A percentile compares a stretch with the other conserved stretches of the same genome.
phyloP scores from a whole-genome alignment of 1,140 invertebrate species.

The Homalodisca vitripennis region DNA sequence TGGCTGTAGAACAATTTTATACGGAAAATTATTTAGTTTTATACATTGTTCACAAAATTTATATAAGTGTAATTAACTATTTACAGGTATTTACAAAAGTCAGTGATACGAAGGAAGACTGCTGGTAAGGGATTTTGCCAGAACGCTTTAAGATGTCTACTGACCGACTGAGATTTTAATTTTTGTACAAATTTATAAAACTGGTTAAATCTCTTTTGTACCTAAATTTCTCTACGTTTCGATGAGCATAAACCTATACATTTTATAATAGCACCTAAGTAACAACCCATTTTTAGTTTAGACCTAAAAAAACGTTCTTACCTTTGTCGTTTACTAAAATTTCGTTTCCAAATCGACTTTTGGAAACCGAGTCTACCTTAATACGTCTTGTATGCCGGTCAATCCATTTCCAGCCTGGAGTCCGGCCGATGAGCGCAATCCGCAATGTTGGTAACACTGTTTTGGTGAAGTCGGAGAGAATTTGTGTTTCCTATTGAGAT shows the following conservation, averaged over 20 bases:
- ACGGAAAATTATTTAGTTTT: conserved; percentile 2
- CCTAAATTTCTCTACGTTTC: conserved; percentile 13
- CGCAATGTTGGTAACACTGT: no score
- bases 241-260: conserved; percentile 13
- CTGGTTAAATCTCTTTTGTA: conserved; percentile 9
- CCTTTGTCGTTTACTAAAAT: no score
- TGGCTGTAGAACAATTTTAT: conserved; percentile 16
- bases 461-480: no score
- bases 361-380: no score
- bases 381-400: no score
- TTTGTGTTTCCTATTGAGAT: no score
- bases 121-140: conserved; percentile 13
- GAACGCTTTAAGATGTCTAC: neutral
- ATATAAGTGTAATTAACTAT: conserved; percentile 14
- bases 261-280: conserved; percentile 25
- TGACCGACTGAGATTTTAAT: conserved; percentile 1
- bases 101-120: conserved; percentile 17
- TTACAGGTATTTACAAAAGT: conserved; percentile 23
- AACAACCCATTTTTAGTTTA: conserved; percentile 18
- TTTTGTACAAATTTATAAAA: conserved; percentile 27
- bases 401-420: no score
- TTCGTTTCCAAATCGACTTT: no score
- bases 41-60: conserved; percentile 12
- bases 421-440: no score
- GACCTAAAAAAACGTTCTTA: neutral